Base-by-base conservation (phyloP, 1,140 invertebrate species). In the Proctacanthus coquilletti region DNA sequence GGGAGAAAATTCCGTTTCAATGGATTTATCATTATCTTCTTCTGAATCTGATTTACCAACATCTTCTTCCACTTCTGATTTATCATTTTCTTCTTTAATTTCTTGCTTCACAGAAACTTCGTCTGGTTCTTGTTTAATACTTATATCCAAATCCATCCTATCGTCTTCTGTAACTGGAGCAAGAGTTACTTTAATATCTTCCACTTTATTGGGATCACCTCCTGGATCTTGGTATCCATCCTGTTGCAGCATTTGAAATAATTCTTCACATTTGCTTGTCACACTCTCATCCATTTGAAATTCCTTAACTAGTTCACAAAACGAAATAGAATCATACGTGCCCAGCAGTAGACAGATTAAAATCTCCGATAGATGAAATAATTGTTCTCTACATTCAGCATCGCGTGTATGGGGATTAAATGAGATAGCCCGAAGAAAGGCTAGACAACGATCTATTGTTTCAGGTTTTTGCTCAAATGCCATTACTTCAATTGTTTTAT, bases 281-380 rank as follows among this genome's bases (percentile, higher is more conserved):
- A 15, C 27, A 29, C n/a, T 5, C 10, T 15, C 32, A 17, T 34
- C 32, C 32, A 34, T 18, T 15, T 34, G n/a, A 14, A 41, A 21
- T 21, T 34, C 17, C 39, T 40, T 11, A 32, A 14, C 6, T 36
- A 37, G 5, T 17, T 35, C 15, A 21, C 21, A 9, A 56, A 54
- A 21, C 5, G 8, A 10, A 32, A 58, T 58, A 11, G 50, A 51
- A 21, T 58, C 55, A 38, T 44, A 52, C 1, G 56, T 51, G 9
- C 48, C 56, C 39, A 59, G 42, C 3, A 60, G 31, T 36, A 59
- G 51, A 14, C 53, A 52, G 9, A 57, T 44, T 2, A 60, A 44
- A 20, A 60, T 48, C 27, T 60, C 53, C 2, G 56, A 45, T 18
- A 60, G 40, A 36, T 60, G 44, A 17, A 57, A 59, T 23, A 54